Conservation (phyloP, 2,113 vertebrate species). For the Microcebus lehilahytsara region DNA sequence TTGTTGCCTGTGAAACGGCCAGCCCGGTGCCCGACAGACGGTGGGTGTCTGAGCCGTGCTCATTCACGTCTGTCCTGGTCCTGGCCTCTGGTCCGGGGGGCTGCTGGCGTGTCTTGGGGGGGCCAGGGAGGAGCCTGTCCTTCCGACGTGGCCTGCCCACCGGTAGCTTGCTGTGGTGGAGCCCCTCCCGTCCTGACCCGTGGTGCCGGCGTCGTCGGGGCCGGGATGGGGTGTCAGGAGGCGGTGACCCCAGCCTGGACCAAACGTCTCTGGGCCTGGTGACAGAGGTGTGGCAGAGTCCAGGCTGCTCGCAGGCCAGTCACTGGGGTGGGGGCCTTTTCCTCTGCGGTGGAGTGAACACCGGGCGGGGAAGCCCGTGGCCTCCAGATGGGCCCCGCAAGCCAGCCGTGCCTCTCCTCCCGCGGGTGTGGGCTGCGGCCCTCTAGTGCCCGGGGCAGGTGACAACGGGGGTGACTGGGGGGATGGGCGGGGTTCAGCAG, state of each 20-base stretch:
- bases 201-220: accelerated
- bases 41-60: background rate
- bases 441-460: background rate
- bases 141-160: accelerated
- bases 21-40: accelerated
- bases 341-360: background rate
- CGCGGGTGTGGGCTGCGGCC: background rate
- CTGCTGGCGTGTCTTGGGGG: background rate
- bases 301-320: background rate
- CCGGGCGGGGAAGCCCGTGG: too few relatives aligned
- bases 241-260: background rate
- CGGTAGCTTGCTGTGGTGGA: accelerated
- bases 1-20: accelerated
- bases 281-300: background rate
- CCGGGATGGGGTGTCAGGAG: background rate
- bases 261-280: background rate
- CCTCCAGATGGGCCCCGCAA: too few relatives aligned
- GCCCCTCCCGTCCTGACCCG: too few relatives aligned
- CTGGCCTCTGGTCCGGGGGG: background rate
- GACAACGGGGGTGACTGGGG: background rate
- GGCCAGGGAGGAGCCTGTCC: background rate
- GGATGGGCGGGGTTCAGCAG: background rate
- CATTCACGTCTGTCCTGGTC: accelerated
- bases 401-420: background rate
- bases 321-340: too few relatives aligned